These are phyloP conservation scores for Neostethus bicornis DNA, from an alignment of 2,797 vertebrate genomes.

Conservation along the genomic window DNA sequence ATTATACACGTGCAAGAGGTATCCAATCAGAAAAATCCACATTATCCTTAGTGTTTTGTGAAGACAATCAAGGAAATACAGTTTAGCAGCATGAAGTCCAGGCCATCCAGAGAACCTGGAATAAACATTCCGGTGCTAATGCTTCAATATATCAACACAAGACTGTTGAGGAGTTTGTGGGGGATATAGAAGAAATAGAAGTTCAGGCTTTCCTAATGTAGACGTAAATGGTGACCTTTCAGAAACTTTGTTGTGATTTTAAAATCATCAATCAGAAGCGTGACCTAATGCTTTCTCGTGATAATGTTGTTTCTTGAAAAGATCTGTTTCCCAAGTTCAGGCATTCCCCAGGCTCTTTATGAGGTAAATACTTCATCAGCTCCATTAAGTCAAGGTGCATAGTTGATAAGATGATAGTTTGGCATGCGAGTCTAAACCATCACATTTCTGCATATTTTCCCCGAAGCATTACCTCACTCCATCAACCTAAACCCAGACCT, in stretches of 20 bases:
- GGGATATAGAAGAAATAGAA: constrained; percentile 63
- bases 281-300: constrained; percentile 1
- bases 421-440: constrained; percentile 56
- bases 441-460: constrained; percentile 50
- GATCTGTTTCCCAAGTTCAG: constrained; percentile 4
- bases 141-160: constrained; percentile 67
- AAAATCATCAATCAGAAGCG: not conserved
- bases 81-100: constrained; percentile 76
- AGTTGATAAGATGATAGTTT: constrained; percentile 53
- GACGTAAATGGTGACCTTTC: constrained; percentile 4
- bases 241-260: constrained; percentile 12
- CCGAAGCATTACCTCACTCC: constrained; percentile 35
- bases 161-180: constrained; percentile 37
- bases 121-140: constrained; percentile 64
- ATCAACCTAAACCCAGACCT: constrained; percentile 34
- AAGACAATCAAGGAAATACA: constrained; percentile 66
- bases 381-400: constrained; percentile 55
- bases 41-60: constrained; percentile 50
- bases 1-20: constrained; percentile 45
- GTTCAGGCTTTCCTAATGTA: constrained; percentile 46
- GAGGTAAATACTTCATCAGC: constrained; percentile 8
- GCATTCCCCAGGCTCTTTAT: constrained; percentile 11
- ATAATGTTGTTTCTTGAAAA: constrained; percentile 5
- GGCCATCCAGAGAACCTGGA: constrained; percentile 64
- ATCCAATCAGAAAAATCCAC: constrained; percentile 38